A percentile compares a stretch with the other conserved stretches of the same genome.
Conservation (phyloP, 2,797 vertebrate species). For the Sphenopsis melanotis region DNA sequence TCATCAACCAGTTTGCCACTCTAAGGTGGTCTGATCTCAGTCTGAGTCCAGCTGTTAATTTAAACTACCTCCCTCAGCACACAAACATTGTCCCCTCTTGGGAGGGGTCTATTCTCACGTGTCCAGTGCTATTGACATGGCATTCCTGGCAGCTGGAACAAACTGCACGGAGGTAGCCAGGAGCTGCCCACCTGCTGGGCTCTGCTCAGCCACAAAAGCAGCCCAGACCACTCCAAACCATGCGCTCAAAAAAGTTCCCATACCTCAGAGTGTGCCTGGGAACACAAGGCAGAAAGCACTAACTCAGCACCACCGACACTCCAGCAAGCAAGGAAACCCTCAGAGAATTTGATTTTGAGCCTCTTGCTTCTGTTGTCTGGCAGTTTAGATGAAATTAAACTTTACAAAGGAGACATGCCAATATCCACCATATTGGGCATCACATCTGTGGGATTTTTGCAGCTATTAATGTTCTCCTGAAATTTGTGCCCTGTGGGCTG, state of each 20-base stretch:
- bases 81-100: neutral
- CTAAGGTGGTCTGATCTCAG: neutral
- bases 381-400: neutral
- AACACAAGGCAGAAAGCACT: neutral
- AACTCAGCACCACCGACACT: neutral
- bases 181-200: neutral
- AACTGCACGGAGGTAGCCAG: neutral
- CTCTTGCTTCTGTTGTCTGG: neutral
- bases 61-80: neutral
- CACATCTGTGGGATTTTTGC: neutral
- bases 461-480: neutral
- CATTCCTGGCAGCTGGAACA: neutral
- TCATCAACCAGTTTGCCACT: neutral
- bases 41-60: neutral
- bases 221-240: neutral
- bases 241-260: neutral
- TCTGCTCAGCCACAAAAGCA: neutral
- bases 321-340: neutral
- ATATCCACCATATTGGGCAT: neutral
- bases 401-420: neutral
- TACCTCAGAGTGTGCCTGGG: neutral
- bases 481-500: neutral
- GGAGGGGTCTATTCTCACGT: neutral
- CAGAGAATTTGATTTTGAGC: neutral
- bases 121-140: neutral